These are phyloP conservation scores for Bombus consobrinus DNA, from an alignment of 1,140 invertebrate species.

Conservation along the genomic window DNA sequence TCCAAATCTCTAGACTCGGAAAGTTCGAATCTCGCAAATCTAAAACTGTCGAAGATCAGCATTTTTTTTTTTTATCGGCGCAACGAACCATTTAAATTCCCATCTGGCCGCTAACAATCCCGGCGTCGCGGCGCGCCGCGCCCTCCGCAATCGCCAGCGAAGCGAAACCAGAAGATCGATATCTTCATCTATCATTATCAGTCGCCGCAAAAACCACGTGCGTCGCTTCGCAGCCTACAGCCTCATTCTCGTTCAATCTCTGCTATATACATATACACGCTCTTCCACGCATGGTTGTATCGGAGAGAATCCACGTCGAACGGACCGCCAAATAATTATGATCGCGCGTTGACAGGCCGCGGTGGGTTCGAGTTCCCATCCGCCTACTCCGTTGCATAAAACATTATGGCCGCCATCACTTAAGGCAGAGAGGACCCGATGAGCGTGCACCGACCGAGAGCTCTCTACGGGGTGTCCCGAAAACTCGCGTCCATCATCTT, in stretches of 20 bases:
- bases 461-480: constrained; percentile 74
- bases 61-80: too few species aligned
- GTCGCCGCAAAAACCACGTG: not conserved
- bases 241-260: not conserved
- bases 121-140: not conserved
- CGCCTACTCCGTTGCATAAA: constrained; percentile 72
- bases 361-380: constrained; percentile 62
- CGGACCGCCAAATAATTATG: constrained; percentile 71
- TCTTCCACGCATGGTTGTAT: not conserved
- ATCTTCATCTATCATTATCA: constrained; percentile 15
- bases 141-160: not conserved
- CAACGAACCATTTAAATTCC: not conserved
- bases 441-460: constrained; percentile 58
- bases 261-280: not conserved
- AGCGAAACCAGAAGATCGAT: constrained; percentile 5
- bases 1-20: too few species aligned
- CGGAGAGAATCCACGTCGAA: constrained; percentile 23
- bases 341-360: constrained; percentile 73
- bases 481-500: constrained; percentile 68
- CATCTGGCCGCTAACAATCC: not conserved
- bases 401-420: constrained; percentile 77
- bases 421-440: constrained; percentile 63
- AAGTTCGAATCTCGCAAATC: too few species aligned
- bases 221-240: not conserved
- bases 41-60: too few species aligned